Percentiles rank a stretch among this genome's conserved stretches.
Conservation (phyloP, 2,797 vertebrate species). For the Lerista edwardsae region DNA sequence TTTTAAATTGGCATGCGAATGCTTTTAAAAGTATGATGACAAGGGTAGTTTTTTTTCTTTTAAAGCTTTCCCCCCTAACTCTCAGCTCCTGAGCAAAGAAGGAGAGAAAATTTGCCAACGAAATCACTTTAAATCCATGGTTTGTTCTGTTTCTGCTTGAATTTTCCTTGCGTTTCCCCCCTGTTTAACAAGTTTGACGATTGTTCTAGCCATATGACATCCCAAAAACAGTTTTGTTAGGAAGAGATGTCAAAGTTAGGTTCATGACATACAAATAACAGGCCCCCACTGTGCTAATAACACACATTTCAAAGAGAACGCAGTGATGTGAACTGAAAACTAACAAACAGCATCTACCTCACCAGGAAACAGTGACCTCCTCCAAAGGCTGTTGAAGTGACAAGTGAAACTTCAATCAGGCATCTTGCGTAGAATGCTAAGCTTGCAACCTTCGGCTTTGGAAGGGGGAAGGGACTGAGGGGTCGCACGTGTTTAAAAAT, state of each 20-base stretch:
- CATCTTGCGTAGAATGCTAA: constrained; percentile 48
- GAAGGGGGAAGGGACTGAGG: too few relatives aligned
- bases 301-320: constrained; percentile 48
- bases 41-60: constrained; percentile 65
- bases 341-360: not conserved
- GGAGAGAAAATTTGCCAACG: constrained; percentile 51
- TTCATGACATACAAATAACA: constrained; percentile 37
- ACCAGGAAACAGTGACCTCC: constrained; percentile 10
- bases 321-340: constrained; percentile 48
- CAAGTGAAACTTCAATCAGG: constrained; percentile 41
- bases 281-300: constrained; percentile 56
- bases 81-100: constrained; percentile 44
- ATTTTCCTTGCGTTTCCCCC: constrained; percentile 50
- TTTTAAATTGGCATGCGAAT: constrained; percentile 70
- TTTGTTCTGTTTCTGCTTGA: constrained; percentile 12
- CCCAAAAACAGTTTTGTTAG: constrained; percentile 56
- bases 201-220: constrained; percentile 34
- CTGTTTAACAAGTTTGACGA: constrained; percentile 31
- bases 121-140: constrained; percentile 67
- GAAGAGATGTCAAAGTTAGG: constrained; percentile 47
- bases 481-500: not conserved
- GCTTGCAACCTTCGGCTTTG: constrained; percentile 46
- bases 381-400: constrained; percentile 45
- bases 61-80: constrained; percentile 54
- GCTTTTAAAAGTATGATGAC: constrained; percentile 61